Conservation (phyloP, 2,888 invertebrate species). For the Eupithecia pulchellata region DNA sequence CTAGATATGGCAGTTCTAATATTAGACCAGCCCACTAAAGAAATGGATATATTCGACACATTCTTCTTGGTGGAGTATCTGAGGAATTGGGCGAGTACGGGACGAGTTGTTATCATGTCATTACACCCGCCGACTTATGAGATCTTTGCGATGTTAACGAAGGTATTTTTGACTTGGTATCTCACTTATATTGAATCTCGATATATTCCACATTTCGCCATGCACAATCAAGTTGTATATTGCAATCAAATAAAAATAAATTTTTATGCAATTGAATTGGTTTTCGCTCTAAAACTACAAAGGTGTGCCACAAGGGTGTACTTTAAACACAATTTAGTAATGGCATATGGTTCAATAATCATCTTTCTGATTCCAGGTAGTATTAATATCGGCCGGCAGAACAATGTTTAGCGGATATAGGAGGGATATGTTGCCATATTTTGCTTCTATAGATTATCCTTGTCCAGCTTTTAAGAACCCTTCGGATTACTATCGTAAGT, state of each 20-base stretch:
- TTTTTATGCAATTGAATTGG: too few species aligned
- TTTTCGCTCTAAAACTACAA: not conserved
- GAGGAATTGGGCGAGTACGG: slow-evolving; percentile 94
- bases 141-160: slow-evolving; percentile 96
- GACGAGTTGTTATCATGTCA: slow-evolving; percentile 95
- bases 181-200: too few species aligned
- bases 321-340: slow-evolving; percentile 5
- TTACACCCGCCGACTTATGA: slow-evolving; percentile 97
- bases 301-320: slow-evolving; percentile 3
- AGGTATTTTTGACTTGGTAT: slow-evolving; percentile 64
- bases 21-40: slow-evolving; percentile 94
- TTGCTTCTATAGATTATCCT: slow-evolving; percentile 95
- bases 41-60: slow-evolving; percentile 97
- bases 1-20: slow-evolving; percentile 94
- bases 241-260: too few species aligned
- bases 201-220: too few species aligned
- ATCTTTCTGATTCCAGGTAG: slow-evolving; percentile 74
- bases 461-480: slow-evolving; percentile 98
- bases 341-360: not conserved
- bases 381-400: slow-evolving; percentile 94
- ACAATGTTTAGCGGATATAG: slow-evolving; percentile 96
- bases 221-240: too few species aligned
- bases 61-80: slow-evolving; percentile 97
- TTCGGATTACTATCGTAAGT: slow-evolving; percentile 97
- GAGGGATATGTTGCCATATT: slow-evolving; percentile 96